These are phyloP conservation scores for Drosophila birchii DNA, from an alignment of 2,888 invertebrate genomes.

Conservation along the genomic window DNA sequence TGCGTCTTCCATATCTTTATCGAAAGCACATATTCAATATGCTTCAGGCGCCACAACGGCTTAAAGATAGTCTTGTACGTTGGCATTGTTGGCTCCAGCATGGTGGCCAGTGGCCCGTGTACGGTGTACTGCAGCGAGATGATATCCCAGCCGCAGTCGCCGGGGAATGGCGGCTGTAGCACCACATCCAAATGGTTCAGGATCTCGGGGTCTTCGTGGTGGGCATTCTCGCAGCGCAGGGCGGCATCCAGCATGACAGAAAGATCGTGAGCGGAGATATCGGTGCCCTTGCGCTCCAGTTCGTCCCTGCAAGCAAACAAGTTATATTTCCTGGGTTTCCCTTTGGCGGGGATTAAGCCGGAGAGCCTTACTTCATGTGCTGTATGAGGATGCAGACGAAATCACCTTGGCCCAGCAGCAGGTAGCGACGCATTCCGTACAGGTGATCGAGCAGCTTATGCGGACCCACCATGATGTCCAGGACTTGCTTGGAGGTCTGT, in stretches of 20 bases:
- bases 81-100: conserved; percentile 84
- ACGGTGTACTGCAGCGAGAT: conserved; percentile 84
- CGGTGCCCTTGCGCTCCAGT: conserved; percentile 93
- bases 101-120: conserved; percentile 84
- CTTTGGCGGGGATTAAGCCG: not conserved
- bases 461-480: conserved; percentile 93
- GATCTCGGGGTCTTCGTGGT: conserved; percentile 96
- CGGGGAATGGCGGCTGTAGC: conserved; percentile 85
- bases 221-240: conserved; percentile 95
- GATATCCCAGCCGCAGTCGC: conserved; percentile 84
- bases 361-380: conserved; percentile 89
- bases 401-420: conserved; percentile 97
- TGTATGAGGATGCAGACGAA: conserved; percentile 97
- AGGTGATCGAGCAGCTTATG: conserved; percentile 96
- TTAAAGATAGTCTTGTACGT: conserved; percentile 84
- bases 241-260: conserved; percentile 93
- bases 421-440: conserved; percentile 94
- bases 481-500: conserved; percentile 93
- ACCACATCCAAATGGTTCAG: conserved; percentile 94
- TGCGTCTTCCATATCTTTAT: conserved; percentile 85
- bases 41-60: conserved; percentile 84
- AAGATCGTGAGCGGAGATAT: conserved; percentile 94
- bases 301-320: conserved; percentile 89
- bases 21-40: conserved; percentile 84
- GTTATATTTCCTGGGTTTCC: no score